These are phyloP conservation scores for Sebastiscus tertius DNA, from an alignment of 2,797 vertebrate species.

Conservation along the genomic window DNA sequence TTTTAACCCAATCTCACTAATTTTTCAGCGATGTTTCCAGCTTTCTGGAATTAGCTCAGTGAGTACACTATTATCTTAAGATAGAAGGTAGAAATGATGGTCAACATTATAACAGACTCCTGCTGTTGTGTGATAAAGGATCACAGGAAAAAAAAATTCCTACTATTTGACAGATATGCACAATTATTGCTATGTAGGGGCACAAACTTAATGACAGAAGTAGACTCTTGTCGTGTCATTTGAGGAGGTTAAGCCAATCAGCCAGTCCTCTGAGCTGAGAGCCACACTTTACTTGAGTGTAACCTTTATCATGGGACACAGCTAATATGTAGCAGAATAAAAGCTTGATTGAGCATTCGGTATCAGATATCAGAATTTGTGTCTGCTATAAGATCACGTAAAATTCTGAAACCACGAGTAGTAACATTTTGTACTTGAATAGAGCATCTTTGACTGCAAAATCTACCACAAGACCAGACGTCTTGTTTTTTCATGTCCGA, in stretches of 20 bases:
- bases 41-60: too few species aligned
- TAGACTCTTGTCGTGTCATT: not conserved
- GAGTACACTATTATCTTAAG: not conserved
- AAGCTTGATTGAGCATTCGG: not conserved
- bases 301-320: not conserved
- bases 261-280: not conserved
- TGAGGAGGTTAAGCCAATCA: not conserved
- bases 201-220: not conserved
- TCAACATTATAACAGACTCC: not conserved
- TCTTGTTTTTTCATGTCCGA: not conserved
- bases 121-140: not conserved
- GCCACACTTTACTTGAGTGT: not conserved
- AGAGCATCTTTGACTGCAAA: not conserved
- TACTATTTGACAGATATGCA: not conserved
- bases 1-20: not conserved
- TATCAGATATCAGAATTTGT: not conserved
- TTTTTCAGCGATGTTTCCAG: too few species aligned
- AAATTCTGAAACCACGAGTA: not conserved
- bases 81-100: not conserved
- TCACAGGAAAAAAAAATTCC: too few species aligned
- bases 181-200: not conserved
- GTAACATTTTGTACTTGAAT: not conserved
- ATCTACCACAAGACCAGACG: not conserved
- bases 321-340: not conserved
- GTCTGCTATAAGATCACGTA: not conserved